Evolutionary conservation across 2,888 invertebrate species (phyloP).

Genomic region (Orgyia antiqua): DNA sequence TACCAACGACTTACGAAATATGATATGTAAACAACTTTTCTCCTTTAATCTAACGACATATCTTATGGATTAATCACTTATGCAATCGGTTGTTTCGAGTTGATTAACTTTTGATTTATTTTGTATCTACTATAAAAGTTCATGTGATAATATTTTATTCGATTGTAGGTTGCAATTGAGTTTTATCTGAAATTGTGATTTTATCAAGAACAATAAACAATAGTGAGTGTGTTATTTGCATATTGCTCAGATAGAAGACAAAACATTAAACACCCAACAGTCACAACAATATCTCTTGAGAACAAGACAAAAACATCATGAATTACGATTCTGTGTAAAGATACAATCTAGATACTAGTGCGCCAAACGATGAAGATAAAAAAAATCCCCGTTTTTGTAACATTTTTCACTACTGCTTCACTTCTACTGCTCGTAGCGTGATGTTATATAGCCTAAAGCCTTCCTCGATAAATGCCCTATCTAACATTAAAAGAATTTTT

Average conservation of each 20-base stretch:
- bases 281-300: too few species aligned
- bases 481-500: too few species aligned
- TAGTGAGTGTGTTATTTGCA: conserved; percentile 53
- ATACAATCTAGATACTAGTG: conserved; percentile 67
- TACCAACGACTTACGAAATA: conserved; percentile 47
- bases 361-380: conserved; percentile 69
- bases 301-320: conserved; percentile 65
- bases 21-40: conserved; percentile 56
- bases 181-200: conserved; percentile 44
- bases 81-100: conserved; percentile 27
- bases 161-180: conserved; percentile 35
- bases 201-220: conserved; percentile 56
- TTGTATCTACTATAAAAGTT: conserved; percentile 9
- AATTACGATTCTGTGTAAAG: conserved; percentile 75
- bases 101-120: conserved; percentile 30
- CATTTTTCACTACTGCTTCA: too few species aligned
- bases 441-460: too few species aligned
- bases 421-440: too few species aligned
- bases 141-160: conserved; percentile 9
- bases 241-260: conserved; percentile 51
- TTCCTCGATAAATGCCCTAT: too few species aligned
- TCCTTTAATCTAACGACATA: conserved; percentile 35
- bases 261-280: conserved; percentile 63
- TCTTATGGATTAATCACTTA: conserved; percentile 30
- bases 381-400: too few species aligned